Evolutionary conservation across 2,797 vertebrate species (phyloP), one percentile per base, ranked within the genome.

Genomic region (Clarias laeviceps): DNA sequence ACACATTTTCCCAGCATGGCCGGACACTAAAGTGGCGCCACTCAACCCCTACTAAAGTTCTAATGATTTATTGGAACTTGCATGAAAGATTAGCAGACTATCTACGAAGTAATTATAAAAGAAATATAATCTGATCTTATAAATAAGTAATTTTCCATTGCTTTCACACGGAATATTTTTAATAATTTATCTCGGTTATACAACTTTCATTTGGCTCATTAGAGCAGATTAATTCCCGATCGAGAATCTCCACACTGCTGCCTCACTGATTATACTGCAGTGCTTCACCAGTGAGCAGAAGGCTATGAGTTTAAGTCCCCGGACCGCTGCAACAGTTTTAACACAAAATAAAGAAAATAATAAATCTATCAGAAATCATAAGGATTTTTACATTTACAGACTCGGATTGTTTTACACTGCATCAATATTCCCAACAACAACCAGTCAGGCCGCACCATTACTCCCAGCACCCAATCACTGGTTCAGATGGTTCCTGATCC

Each of bases 161-260:
- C 11, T 79, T 27, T 79, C 56, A 40, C 56, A 24, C 12, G 8
- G 59, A 79, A 40, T n/a, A 18, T 40, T 8, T n/a, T 62, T 8
- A 79, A 79, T 79, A 62, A 79, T 62, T 62, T 8, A 79, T 62
- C 34, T n/a, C 32, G 17, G 50, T 76, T 76, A 76, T 57, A 29
- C 73, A 76, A 77, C 11, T 79, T 79, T 62, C 34, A 9, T 79
- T 40, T 7, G 34, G 22, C 40, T 62, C 14, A 4, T 79, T 62
- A 79, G 14, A 37, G 14, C 32, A 17, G 34, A 79, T 78, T 78
- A 40, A 78, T 61, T 1, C 29, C 57, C 2, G 57, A 76, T 76
- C 57, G 15, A n/a, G 50, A 61, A 37, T 40, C 32, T 62, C 34
- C 11, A 17, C 57, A 37, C 76, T 34, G 77, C 74, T 78, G 59